phyloP scores from a whole-genome alignment of 2,888 invertebrate species.

The Drosophila anomalata region DNA sequence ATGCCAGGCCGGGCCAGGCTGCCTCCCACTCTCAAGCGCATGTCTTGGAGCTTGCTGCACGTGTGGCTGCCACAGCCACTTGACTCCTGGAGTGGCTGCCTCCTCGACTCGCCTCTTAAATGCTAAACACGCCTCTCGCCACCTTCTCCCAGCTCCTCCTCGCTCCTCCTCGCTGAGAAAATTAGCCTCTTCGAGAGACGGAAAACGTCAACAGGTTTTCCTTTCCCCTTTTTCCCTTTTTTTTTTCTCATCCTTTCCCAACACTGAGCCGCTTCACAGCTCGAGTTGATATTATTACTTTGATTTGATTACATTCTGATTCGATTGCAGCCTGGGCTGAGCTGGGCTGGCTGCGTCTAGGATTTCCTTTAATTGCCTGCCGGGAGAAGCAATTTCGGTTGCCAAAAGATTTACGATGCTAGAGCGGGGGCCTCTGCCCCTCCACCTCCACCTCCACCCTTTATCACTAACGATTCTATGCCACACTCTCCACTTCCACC shows the following conservation, averaged over 20 bases:
- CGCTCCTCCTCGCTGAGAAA: constrained; percentile 5
- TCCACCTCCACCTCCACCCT: constrained; percentile 7
- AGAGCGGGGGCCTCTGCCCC: neutral
- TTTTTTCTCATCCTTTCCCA: neutral
- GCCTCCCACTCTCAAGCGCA: too few species aligned
- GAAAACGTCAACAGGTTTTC: neutral
- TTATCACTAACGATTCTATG: neutral
- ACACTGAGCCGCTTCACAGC: constrained; percentile 19
- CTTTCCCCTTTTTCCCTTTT: neutral
- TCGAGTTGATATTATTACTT: constrained; percentile 29
- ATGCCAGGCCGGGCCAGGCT: too few species aligned
- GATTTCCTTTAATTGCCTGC: constrained; percentile 22
- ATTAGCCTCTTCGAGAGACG: constrained; percentile 17
- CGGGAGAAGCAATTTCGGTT: constrained; percentile 23
- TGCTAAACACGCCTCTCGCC: constrained; percentile 32
- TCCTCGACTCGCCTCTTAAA: constrained; percentile 33
- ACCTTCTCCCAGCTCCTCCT: neutral
- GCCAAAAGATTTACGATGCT: constrained; percentile 25
- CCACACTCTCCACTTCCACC: too few species aligned
- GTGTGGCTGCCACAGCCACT: constrained; percentile 70
- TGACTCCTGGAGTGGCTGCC: constrained; percentile 78
- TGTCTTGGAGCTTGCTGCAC: constrained; percentile 52
- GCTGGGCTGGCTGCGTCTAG: neutral
- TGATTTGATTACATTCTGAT: constrained; percentile 35
- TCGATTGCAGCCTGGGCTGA: constrained; percentile 2